A percentile compares a stretch with the other conserved stretches of the same genome.
Evolutionary conservation across 2,113 vertebrate genomes (phyloP).

Genomic region (Boleophthalmus pectinirostris): DNA sequence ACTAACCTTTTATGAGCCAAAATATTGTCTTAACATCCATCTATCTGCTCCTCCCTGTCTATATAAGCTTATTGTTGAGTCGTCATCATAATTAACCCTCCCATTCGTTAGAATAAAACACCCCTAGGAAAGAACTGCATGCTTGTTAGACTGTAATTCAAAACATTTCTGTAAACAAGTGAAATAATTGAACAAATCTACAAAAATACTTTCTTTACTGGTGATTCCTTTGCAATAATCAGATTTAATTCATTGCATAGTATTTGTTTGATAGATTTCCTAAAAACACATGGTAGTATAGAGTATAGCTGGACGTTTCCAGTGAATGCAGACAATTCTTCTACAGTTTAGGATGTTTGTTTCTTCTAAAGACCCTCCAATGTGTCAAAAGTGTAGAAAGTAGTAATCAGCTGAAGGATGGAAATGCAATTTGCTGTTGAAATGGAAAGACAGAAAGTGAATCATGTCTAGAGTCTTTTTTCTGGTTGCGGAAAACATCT

Average conservation of each 20-base stretch:
- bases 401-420: slow-evolving; percentile 16
- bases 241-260: slow-evolving; percentile 33
- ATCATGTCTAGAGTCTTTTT: slow-evolving; percentile 19
- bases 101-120: slow-evolving; percentile 42
- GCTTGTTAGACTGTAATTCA: slow-evolving; percentile 53
- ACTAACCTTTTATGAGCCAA: slow-evolving; percentile 37
- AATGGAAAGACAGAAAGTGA: slow-evolving; percentile 30
- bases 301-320: slow-evolving; percentile 18
- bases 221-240: slow-evolving; percentile 23
- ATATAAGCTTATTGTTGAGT: slow-evolving; percentile 42
- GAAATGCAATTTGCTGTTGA: slow-evolving; percentile 10
- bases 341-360: slow-evolving; percentile 30
- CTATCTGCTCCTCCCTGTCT: slow-evolving; percentile 31
- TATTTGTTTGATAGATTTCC: slow-evolving; percentile 46
- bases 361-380: slow-evolving; percentile 25
- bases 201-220: slow-evolving; percentile 33
- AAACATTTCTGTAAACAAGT: slow-evolving; percentile 37
- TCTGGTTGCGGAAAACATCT: slow-evolving; percentile 43
- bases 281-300: slow-evolving; percentile 18
- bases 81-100: slow-evolving; percentile 50
- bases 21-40: slow-evolving; percentile 38
- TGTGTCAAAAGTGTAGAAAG: slow-evolving; percentile 11
- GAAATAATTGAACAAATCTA: slow-evolving; percentile 35
- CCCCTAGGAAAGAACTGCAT: slow-evolving; percentile 33
- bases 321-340: slow-evolving; percentile 10